Evolutionary conservation across 2,888 invertebrate species (phyloP), one percentile per base, ranked within the genome.

Genomic region (Thera britannica): DNA sequence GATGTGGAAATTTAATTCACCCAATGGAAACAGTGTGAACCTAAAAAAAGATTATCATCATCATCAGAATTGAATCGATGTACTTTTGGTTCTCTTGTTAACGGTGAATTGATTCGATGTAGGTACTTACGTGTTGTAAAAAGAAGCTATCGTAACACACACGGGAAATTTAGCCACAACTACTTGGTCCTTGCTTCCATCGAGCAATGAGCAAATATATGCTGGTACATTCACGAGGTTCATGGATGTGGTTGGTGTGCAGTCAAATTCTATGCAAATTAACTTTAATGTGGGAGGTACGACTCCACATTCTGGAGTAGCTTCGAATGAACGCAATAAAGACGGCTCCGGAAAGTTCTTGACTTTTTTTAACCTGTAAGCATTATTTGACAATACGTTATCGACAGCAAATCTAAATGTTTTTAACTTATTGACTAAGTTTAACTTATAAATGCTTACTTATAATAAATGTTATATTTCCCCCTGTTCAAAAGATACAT

Each of bases 1-100:
- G 7, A 95, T 89, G 57, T 95, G 95, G 77, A 96, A 96, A 80
- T 95, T 94, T 46, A 96, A 79, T 75, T 94, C 94, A 0, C 94
- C 93, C 69, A 91, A 81, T 0, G 96, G 96, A 74, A 94, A 94
- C 12, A 96, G 73, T 3, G 94, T 94, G 78, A 94, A 95, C 60
- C 95, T 96, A 46, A 38, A 69, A 62, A 23, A 4, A 65, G n/a
- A 62, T 46, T 3, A 7, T 44, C 44, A 35, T 11, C 44, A 35
- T 11, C 51, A 44, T 3, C 2, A 49, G 2, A 5, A 12, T 49
- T 8, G 2, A 23, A 23, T 34, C 34, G 23, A 51, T 41, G 44
- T 3, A 23, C 2, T 46, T 9, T 46, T 8, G 8, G 44, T 44
- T 44, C 44, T 7, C 3, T 46, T 2, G 2, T 9, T 2, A 46